phyloP scores from a whole-genome alignment of 2,113 vertebrate genomes.

The Ondatra zibethicus region DNA sequence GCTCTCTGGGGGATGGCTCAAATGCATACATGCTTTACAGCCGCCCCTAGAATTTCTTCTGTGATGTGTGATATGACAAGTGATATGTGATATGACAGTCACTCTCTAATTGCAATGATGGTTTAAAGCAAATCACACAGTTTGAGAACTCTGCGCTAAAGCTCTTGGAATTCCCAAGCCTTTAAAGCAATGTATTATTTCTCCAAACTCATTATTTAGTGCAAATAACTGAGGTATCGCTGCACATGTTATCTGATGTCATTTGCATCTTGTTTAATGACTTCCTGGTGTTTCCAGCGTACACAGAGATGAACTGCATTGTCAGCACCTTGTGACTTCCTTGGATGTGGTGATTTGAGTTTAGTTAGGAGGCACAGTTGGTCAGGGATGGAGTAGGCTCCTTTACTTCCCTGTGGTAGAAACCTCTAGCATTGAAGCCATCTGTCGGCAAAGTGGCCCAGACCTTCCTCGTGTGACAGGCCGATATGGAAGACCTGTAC shows the following conservation, averaged over 20 bases:
- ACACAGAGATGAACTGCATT: neutral
- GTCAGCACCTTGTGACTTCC: neutral
- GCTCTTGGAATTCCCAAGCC: neutral
- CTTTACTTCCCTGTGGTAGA: neutral
- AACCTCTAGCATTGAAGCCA: neutral
- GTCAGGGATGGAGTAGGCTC: neutral
- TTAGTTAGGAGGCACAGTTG: neutral
- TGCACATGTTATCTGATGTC: neutral
- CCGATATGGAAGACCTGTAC: neutral
- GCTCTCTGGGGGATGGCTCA: neutral
- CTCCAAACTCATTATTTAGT: neutral
- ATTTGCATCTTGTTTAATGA: neutral
- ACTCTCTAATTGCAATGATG: neutral
- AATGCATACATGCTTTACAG: neutral
- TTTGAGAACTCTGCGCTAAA: neutral
- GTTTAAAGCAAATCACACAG: neutral
- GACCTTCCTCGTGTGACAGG: neutral
- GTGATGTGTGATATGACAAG: neutral
- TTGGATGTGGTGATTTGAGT: neutral
- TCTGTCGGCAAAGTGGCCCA: neutral
- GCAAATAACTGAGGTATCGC: neutral
- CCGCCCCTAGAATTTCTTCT: conserved; percentile 2
- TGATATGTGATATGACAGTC: neutral
- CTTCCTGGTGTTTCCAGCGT: neutral
- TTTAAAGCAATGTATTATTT: conserved; percentile 45